Evolutionary conservation across 2,888 invertebrate genomes (phyloP).

Genomic region (Agrotis clavis): DNA sequence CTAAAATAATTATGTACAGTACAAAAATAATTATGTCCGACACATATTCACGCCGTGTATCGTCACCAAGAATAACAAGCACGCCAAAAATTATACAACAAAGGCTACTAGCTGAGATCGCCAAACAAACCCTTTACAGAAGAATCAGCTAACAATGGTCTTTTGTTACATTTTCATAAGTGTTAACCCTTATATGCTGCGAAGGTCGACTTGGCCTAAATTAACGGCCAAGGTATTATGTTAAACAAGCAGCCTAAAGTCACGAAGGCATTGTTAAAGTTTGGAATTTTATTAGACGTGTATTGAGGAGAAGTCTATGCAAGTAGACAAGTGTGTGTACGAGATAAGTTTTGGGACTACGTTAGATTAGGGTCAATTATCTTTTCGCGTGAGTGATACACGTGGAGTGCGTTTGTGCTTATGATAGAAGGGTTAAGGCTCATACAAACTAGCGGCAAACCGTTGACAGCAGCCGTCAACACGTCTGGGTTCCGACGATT

Average conservation of each 20-base stretch:
- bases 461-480: too few species aligned
- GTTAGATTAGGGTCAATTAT: conserved; percentile 10
- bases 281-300: conserved; percentile 61
- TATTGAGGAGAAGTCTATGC: conserved; percentile 44
- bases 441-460: too few species aligned
- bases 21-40: background rate
- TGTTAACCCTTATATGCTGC: conserved; percentile 63
- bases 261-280: conserved; percentile 60
- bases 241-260: conserved; percentile 62
- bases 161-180: conserved; percentile 70
- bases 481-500: too few species aligned
- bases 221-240: conserved; percentile 65
- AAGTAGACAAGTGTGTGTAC: conserved; percentile 18
- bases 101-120: conserved; percentile 45
- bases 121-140: conserved; percentile 58
- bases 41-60: background rate
- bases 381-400: conserved; percentile 37
- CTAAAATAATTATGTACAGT: too few species aligned
- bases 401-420: conserved; percentile 1
- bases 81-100: conserved; percentile 50
- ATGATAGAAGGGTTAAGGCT: background rate
- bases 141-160: conserved; percentile 65
- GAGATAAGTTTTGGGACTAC: conserved; percentile 38
- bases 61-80: conserved; percentile 43
- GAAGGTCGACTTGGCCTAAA: conserved; percentile 61